Evolutionary conservation across 2,888 invertebrate species (phyloP), one percentile per base, ranked within the genome.

Genomic region (Artemia sinica): DNA sequence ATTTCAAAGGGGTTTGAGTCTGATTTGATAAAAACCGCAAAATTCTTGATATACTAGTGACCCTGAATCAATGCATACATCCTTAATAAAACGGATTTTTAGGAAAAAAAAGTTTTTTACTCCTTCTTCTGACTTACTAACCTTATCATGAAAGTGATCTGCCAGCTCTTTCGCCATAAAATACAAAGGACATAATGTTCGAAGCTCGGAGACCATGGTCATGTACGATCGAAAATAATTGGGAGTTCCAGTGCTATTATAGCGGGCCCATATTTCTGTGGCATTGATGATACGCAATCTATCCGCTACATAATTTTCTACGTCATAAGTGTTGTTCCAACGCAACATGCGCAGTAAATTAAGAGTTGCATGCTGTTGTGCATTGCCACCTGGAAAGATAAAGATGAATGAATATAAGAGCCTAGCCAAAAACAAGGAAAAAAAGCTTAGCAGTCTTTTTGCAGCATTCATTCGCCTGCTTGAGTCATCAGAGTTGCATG

Each of bases 141-240:
- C 58, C 58, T 58, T 58, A 58, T 58, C 58, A 58, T 58, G 58
- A 58, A 58, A 58, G 18, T 58, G 18, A 14, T 58, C 58, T 58
- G 58, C 58, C 58, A 58, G 18, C n/a, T 14, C 14, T 18, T 58
- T 58, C 58, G 58, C 58, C 58, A 58, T n/a, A 58, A 8, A 14
- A 18, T 58, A 58, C 8, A 58, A 2, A 14, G 58, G 58, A 9
- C 58, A 58, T 8, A 58, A n/a, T 8, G 58, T 58, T 58, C 58
- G 8, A 10, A 58, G n/a, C 10, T 58, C 58, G n/a, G 58, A 58
- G 1, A 58, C 8, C 58, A 58, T 58, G 14, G 58, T 58, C n/a
- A 18, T 58, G 58, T 58, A 58, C n/a, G 14, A 14, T 58, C 58
- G n/a, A 18, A 58, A 58, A 58, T 58, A 9, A 58, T 58, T 58